Evolutionary conservation across 2,888 invertebrate species (phyloP).

Genomic region (Campoplex nolae): DNA sequence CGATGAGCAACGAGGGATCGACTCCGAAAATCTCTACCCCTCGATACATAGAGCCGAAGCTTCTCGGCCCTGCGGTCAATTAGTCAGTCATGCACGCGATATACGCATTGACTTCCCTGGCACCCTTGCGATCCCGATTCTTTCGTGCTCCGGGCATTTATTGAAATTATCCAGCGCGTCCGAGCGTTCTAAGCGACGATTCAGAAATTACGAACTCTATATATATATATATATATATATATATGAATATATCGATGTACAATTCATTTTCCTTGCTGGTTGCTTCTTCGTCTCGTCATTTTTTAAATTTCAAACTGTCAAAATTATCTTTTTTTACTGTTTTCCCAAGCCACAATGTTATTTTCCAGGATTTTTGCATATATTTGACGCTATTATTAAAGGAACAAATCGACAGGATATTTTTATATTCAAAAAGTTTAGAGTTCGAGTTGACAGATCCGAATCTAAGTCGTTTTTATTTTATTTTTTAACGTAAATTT

Average conservation of each 20-base stretch:
- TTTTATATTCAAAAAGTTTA: neutral
- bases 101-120: slow-evolving; percentile 79
- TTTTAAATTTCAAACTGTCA: neutral
- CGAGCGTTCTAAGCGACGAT: slow-evolving; percentile 69
- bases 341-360: too few relatives aligned
- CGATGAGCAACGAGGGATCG: slow-evolving; percentile 52
- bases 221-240: too few relatives aligned
- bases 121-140: slow-evolving; percentile 62
- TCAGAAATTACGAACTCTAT: slow-evolving; percentile 47
- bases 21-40: slow-evolving; percentile 59
- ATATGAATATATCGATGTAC: neutral
- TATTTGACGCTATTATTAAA: too few relatives aligned
- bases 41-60: slow-evolving; percentile 33
- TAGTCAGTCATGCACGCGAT: slow-evolving; percentile 82
- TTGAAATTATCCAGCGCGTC: slow-evolving; percentile 77
- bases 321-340: neutral
- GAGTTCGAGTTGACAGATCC: neutral
- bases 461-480: neutral
- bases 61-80: slow-evolving; percentile 77
- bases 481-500: slow-evolving; percentile 1
- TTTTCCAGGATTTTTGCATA: too few relatives aligned
- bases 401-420: neutral
- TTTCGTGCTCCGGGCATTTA: slow-evolving; percentile 73
- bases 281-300: neutral
- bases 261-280: neutral